phyloP scores from a whole-genome alignment of 2,888 invertebrate genomes.

The Sipunculus nudus region DNA sequence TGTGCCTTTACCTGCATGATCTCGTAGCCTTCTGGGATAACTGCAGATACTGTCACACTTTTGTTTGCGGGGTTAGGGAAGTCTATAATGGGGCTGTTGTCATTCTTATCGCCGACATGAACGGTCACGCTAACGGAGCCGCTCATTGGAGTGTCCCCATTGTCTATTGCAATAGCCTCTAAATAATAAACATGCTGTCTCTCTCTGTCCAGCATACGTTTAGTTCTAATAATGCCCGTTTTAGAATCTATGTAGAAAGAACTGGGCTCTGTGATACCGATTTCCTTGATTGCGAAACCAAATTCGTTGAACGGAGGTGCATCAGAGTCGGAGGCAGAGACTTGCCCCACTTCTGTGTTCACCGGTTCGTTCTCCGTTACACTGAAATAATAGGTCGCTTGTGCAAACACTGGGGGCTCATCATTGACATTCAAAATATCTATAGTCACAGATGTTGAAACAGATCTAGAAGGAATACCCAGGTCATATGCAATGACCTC shows the following conservation, averaged over 20 bases:
- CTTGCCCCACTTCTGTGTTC: slow-evolving; percentile 29
- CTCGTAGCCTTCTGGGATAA: slow-evolving; percentile 13
- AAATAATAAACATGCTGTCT: slow-evolving; percentile 20
- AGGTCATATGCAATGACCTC: slow-evolving; percentile 55
- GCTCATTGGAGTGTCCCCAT: slow-evolving; percentile 1
- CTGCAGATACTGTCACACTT: slow-evolving; percentile 10
- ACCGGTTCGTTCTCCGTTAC: slow-evolving; percentile 32
- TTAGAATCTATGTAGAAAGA: slow-evolving; percentile 24
- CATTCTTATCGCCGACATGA: slow-evolving; percentile 15
- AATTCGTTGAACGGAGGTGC: slow-evolving; percentile 21
- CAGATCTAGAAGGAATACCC: slow-evolving; percentile 47
- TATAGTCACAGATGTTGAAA: slow-evolving; percentile 47
- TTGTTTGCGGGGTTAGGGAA: slow-evolving; percentile 14
- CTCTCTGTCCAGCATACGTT: slow-evolving; percentile 26
- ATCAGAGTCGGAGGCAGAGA: slow-evolving; percentile 27
- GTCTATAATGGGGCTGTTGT: slow-evolving; percentile 18
- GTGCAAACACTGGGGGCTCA: slow-evolving; percentile 66
- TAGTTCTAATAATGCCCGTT: slow-evolving; percentile 25
- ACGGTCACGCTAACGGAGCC: slow-evolving; percentile 14
- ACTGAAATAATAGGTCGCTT: slow-evolving; percentile 68
- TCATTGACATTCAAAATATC: slow-evolving; percentile 56
- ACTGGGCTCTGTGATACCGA: neutral
- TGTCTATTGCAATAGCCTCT: slow-evolving; percentile 16
- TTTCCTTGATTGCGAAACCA: slow-evolving; percentile 31
- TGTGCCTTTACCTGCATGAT: slow-evolving; percentile 10